These are phyloP conservation scores for Eupsilia transversa DNA, from an alignment of 2,888 invertebrate genomes.

Conservation along the genomic window DNA sequence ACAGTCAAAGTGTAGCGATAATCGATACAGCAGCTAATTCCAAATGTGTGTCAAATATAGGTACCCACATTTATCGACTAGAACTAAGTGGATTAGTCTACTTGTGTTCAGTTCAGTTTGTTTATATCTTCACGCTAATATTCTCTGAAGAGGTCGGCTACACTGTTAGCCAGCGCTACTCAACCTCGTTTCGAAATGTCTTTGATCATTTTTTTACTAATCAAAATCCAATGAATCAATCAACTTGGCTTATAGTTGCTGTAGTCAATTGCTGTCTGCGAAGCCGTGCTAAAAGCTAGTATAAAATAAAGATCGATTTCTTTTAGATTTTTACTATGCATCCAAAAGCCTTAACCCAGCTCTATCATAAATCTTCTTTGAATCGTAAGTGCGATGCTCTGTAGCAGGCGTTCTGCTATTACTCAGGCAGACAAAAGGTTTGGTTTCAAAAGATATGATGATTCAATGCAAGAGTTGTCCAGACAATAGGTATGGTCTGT, in stretches of 20 bases:
- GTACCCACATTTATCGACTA: constrained; percentile 4
- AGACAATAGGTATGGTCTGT: not conserved
- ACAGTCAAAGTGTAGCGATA: constrained; percentile 33
- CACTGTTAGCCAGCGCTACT: not conserved
- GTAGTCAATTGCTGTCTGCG: not conserved
- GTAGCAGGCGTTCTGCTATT: constrained; percentile 13
- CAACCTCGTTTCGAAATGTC: not conserved
- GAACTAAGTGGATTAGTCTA: constrained; percentile 45
- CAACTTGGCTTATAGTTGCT: not conserved
- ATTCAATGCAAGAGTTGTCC: constrained; percentile 4
- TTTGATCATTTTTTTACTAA: not conserved
- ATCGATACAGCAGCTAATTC: constrained; percentile 48
- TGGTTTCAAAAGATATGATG: constrained; percentile 13
- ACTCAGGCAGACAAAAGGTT: constrained; percentile 11
- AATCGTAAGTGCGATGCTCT: constrained; percentile 22
- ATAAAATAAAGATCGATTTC: not conserved
- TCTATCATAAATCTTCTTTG: constrained; percentile 13
- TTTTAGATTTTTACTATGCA: not conserved
- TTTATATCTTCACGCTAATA: constrained; percentile 23
- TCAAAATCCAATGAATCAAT: not conserved
- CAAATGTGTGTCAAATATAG: constrained; percentile 49
- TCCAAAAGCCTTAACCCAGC: not conserved
- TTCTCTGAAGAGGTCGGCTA: not conserved
- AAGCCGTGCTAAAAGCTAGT: not conserved
- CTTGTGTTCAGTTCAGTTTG: not conserved